Evolutionary conservation across 2,113 vertebrate genomes (phyloP), one percentile per base, ranked within the genome.

Genomic region (Pachycephala philippinensis): DNA sequence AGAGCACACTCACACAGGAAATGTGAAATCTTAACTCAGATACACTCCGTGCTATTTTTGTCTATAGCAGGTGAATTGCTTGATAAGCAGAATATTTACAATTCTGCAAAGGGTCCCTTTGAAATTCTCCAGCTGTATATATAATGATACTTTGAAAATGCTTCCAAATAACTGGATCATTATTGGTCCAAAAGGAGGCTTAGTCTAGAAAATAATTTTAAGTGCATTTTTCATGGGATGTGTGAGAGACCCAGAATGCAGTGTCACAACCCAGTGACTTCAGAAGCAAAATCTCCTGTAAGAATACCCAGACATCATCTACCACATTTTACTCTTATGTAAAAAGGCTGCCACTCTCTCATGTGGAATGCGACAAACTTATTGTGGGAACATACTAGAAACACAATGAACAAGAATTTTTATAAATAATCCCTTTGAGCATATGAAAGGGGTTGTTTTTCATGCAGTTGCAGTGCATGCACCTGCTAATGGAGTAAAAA

Each of bases 41-140:
- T 83, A 47, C 3, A 17, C 40, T 93, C 70, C 4, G 42, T 63
- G 45, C 31, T 79, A 45, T 89, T 93, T 90, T 92, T 22, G 53
- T 23, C 44, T 5, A 0, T 23, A 78, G 86, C 68, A 93, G 76
- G 87, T 89, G 69, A 95, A 61, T 86, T 78, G 47, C 64, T 52
- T 68, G 76, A 78, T 89, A 87, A 90, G 86, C 60, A 81, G 80
- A 66, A 78, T 93, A 65, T 78, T 95, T 92, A 56, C 39, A 77
- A 7, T 78, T 65, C 68, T 87, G 35, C 24, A 54, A 63, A 95
- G 22, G 19, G 33, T 59, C 27, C 40, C 76, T 83, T 85, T 92
- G 76, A 95, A 92, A 87, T 89, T 87, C 60, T 64, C 31, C 47
- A 44, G 18, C 22, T 81, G 24, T 77, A 52, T n/a, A 20, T 28